Evolutionary conservation across 2,113 vertebrate genomes (phyloP), one percentile per base, ranked within the genome.

Genomic region (Saccopteryx leptura): DNA sequence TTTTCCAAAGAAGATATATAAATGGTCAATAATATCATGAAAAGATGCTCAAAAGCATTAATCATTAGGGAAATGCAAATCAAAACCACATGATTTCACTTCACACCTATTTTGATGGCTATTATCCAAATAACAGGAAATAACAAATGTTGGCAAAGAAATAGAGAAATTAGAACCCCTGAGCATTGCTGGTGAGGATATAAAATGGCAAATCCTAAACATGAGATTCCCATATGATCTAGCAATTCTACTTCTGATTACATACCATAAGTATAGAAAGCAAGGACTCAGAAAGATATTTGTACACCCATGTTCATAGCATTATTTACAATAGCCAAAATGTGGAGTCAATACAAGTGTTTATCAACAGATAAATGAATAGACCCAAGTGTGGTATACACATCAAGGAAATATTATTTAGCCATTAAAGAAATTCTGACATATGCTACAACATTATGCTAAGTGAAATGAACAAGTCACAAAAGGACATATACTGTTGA

Each of bases 91-190:
- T 88, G 24, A 60, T 56, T 69, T 15, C 68, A 61, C 63, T 78
- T 68, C 50, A 83, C 9, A 93, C 9, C 2, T 39, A 63, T 79
- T 78, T 90, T 69, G 39, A 83, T 72, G 5, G 13, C 39, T 60
- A 63, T 56, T 68, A 58, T 7, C 15, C 83, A 91, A 94, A 56
- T 63, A 87, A 92, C 28, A 92, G 66, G 75, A 76, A 94, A 76
- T 46, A 81, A 69, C 39, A 88, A 58, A 52, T 68, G 3, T 50
- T 79, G 58, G 4, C 33, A 26, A 93, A 13, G 10, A 65, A 18
- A 2, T 28, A 50, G 33, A 86, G 31, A 82, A 95, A 86, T 18
- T 46, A n/a, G 39, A 81, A 80, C 15, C 3, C 52, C 48, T 93
- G 33, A 28, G 14, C 23, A 58, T 24, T 83, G 19, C 68, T 83